Evolutionary conservation across 2,888 invertebrate genomes (phyloP).

Genomic region (Cosmia pyralina): DNA sequence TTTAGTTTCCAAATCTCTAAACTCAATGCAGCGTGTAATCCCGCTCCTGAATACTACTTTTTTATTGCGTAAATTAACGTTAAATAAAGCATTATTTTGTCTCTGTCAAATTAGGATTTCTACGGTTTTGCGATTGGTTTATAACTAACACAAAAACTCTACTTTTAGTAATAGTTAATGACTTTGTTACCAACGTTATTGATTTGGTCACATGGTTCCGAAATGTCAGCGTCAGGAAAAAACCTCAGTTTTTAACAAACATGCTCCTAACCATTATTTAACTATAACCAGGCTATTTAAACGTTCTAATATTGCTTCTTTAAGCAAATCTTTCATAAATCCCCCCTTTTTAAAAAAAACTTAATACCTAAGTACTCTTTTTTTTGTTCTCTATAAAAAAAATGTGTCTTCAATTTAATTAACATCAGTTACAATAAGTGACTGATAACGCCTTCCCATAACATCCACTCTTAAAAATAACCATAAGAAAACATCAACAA

Average conservation of each 20-base stretch:
- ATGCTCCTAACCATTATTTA: no score
- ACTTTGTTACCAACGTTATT: background rate
- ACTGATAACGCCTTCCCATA: background rate
- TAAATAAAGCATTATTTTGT: no score
- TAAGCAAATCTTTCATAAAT: background rate
- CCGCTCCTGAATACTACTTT: background rate
- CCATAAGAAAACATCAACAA: constrained; percentile 46
- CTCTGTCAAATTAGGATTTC: background rate
- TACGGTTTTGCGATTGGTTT: background rate
- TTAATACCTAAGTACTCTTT: no score
- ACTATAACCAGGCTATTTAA: background rate
- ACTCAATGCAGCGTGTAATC: constrained; percentile 6
- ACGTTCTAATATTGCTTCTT: background rate
- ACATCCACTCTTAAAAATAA: constrained; percentile 6
- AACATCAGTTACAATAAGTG: background rate
- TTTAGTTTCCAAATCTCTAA: constrained; percentile 2
- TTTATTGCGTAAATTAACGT: background rate
- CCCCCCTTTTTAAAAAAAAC: background rate
- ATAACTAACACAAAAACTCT: background rate
- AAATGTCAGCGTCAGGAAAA: constrained; percentile 2
- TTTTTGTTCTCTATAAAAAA: background rate
- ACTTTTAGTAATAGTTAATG: background rate
- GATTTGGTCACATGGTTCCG: background rate
- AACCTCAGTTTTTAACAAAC: background rate
- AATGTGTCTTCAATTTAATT: background rate